Conservation (phyloP, 1,140 invertebrate genomes). For the Antheraea pernyi region DNA sequence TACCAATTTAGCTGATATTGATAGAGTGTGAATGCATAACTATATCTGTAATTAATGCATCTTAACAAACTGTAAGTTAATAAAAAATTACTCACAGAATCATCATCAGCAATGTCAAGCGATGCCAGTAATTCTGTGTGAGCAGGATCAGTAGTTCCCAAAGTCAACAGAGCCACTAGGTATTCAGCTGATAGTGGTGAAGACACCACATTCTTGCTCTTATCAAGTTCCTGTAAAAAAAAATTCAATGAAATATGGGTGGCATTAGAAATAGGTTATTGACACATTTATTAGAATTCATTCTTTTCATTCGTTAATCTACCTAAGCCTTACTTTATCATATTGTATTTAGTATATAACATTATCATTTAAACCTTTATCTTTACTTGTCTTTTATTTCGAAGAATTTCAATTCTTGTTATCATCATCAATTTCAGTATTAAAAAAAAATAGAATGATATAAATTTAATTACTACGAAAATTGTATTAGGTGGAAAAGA, state of each 20-base stretch:
- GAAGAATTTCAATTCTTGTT: not conserved
- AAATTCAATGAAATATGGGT: not conserved
- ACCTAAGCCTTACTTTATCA: not conserved
- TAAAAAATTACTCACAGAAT: slow-evolving; percentile 46
- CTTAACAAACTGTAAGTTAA: not conserved
- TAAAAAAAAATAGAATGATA: not conserved
- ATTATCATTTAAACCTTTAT: not conserved
- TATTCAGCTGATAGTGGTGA: slow-evolving; percentile 69
- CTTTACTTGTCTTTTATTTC: not conserved
- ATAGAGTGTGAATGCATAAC: too few relatives aligned
- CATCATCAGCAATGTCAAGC: slow-evolving; percentile 54
- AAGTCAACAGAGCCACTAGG: slow-evolving; percentile 52
- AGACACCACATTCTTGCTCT: slow-evolving; percentile 51
- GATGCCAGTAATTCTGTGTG: slow-evolving; percentile 50
- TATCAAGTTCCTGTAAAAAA: slow-evolving; percentile 21
- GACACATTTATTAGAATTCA: not conserved
- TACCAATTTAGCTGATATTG: too few relatives aligned
- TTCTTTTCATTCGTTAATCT: not conserved
- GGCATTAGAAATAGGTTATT: not conserved
- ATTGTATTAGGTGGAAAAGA: too few relatives aligned
- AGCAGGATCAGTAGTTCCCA: slow-evolving; percentile 51
- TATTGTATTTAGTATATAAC: not conserved
- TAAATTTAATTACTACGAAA: too few relatives aligned
- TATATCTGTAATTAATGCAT: not conserved
- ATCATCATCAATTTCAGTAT: not conserved